These are phyloP conservation scores for Diploptera punctata DNA, from an alignment of 2,888 invertebrate species.

Conservation along the genomic window DNA sequence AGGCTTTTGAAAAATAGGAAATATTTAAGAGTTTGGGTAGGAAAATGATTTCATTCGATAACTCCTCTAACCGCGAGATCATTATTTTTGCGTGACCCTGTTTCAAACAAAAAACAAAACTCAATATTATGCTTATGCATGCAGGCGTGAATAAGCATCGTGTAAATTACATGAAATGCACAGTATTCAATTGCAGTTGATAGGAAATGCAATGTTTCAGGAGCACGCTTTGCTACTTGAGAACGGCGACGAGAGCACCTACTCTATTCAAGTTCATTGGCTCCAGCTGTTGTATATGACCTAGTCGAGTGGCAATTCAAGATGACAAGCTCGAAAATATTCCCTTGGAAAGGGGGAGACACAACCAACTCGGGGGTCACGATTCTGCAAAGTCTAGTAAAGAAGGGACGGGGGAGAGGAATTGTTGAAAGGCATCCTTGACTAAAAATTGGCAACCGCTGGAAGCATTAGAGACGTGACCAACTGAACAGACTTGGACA, in stretches of 20 bases:
- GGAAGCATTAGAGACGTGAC: slow-evolving; percentile 16
- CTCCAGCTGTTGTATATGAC: neutral
- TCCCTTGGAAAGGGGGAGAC: neutral
- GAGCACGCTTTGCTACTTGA: neutral
- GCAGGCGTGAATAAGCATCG: too few species aligned
- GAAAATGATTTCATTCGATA: too few species aligned
- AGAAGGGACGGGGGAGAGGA: neutral
- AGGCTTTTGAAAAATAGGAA: too few species aligned
- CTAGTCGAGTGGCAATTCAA: slow-evolving; percentile 18
- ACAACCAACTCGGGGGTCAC: neutral
- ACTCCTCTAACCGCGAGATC: too few species aligned
- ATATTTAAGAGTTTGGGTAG: too few species aligned
- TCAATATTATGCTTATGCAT: too few species aligned
- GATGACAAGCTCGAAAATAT: slow-evolving; percentile 5
- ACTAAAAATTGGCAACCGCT: slow-evolving; percentile 18
- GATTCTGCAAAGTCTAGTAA: slow-evolving; percentile 3
- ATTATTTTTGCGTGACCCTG: too few species aligned
- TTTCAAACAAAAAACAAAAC: too few species aligned
- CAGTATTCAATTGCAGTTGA: neutral
- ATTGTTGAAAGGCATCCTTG: slow-evolving; percentile 18
- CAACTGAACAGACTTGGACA: slow-evolving; percentile 19
- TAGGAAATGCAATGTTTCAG: too few species aligned
- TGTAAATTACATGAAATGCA: too few species aligned
- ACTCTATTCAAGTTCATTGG: neutral
- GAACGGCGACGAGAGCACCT: neutral